Percentiles rank a stretch among this genome's conserved stretches.
phyloP scores from a whole-genome alignment of 2,888 invertebrate species.

The Parelbella ahira region DNA sequence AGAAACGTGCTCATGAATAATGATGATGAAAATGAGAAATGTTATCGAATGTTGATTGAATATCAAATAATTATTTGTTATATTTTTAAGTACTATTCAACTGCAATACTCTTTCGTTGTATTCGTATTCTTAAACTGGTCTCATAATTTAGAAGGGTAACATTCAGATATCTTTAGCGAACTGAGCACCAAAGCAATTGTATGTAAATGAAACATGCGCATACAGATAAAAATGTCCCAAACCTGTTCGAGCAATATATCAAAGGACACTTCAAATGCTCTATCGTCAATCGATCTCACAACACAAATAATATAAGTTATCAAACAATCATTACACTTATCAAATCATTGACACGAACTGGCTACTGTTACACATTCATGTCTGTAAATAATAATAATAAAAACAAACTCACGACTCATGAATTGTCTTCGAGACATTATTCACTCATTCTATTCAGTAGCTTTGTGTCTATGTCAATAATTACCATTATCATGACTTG shows the following conservation, averaged over 20 bases:
- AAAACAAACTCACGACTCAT: slow-evolving; percentile 54
- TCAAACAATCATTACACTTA: slow-evolving; percentile 46
- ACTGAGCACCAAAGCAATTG: slow-evolving; percentile 13
- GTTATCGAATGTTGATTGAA: too few relatives aligned
- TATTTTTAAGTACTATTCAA: too few relatives aligned
- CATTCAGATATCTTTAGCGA: slow-evolving; percentile 5
- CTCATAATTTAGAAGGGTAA: too few relatives aligned
- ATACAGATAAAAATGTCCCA: slow-evolving; percentile 5
- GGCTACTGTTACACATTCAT: slow-evolving; percentile 45
- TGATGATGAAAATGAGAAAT: too few relatives aligned
- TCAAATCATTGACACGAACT: slow-evolving; percentile 47
- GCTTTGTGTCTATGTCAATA: slow-evolving; percentile 34
- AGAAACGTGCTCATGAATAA: too few relatives aligned
- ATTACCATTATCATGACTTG: slow-evolving; percentile 46
- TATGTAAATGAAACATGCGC: slow-evolving; percentile 18
- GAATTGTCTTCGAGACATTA: slow-evolving; percentile 60
- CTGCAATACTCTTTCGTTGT: too few relatives aligned
- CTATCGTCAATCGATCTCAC: slow-evolving; percentile 5
- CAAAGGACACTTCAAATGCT: slow-evolving; percentile 1
- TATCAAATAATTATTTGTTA: too few relatives aligned
- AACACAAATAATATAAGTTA: slow-evolving; percentile 13
- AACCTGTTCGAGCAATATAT: slow-evolving; percentile 7
- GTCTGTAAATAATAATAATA: too few relatives aligned
- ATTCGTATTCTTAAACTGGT: too few relatives aligned
- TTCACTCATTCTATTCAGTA: slow-evolving; percentile 43